Conservation (phyloP, 2,113 vertebrate genomes). For the Cepphus grylle region DNA sequence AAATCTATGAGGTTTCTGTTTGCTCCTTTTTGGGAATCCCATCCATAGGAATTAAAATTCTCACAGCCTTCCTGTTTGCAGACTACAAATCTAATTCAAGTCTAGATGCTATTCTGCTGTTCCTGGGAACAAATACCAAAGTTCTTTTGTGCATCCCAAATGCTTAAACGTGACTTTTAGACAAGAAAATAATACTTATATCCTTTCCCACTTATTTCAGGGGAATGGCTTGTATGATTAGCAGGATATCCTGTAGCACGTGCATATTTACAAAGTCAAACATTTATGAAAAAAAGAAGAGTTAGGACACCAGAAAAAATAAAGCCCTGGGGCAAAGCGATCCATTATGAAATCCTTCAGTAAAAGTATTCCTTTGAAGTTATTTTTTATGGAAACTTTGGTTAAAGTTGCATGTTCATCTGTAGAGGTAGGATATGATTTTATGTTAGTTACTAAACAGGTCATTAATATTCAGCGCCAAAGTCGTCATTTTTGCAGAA, state of each 20-base stretch:
- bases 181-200: not conserved
- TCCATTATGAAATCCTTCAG: not conserved
- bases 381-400: conserved; percentile 3
- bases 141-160: not conserved
- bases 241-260: not conserved
- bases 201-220: not conserved
- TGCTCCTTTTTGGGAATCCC: not conserved
- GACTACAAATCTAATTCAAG: not conserved
- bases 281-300: not conserved
- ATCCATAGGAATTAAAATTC: not conserved
- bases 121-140: not conserved
- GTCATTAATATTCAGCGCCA: conserved; percentile 28
- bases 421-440: not conserved
- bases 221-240: not conserved
- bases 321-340: not conserved
- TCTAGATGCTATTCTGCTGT: not conserved
- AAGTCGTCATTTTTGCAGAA: not conserved
- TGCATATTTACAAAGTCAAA: not conserved
- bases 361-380: not conserved
- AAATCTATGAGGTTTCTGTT: not conserved
- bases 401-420: not conserved
- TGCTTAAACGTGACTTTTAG: not conserved
- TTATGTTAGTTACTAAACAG: conserved; percentile 32
- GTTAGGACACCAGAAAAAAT: not conserved
- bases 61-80: not conserved